Conservation (phyloP, 2,797 vertebrate genomes). For the Parambassis ranga region DNA sequence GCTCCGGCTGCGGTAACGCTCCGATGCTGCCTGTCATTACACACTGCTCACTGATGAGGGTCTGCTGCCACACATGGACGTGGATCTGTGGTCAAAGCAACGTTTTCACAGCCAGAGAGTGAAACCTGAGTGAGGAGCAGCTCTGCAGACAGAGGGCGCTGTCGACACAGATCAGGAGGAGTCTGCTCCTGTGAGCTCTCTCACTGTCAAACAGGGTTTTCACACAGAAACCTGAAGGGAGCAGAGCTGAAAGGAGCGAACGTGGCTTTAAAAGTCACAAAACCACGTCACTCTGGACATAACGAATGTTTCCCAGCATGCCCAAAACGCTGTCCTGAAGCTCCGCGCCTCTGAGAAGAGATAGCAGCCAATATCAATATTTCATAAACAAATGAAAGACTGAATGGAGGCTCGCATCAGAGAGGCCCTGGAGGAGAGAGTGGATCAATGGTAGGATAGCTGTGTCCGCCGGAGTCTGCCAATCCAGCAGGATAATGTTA, state of each 20-base stretch:
- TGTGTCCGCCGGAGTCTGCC: conserved; percentile 65
- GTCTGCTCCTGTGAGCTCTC: no score
- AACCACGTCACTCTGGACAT: no score
- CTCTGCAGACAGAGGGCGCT: conserved; percentile 75
- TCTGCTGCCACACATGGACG: no score
- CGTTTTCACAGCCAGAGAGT: background rate
- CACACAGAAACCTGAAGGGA: no score
- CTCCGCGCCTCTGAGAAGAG: conserved; percentile 51
- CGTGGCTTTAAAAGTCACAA: background rate
- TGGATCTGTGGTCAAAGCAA: conserved; percentile 13
- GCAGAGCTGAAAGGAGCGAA: no score
- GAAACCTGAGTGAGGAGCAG: background rate
- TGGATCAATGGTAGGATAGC: conserved; percentile 73
- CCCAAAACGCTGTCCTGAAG: background rate
- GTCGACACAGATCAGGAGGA: conserved; percentile 38
- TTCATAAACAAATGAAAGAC: conserved; percentile 80
- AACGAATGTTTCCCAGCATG: background rate
- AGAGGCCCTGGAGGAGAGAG: conserved; percentile 52
- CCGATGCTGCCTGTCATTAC: conserved; percentile 63
- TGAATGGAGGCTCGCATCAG: conserved; percentile 64
- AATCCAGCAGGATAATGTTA: conserved; percentile 74
- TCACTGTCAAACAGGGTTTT: no score
- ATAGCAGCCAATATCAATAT: conserved; percentile 83
- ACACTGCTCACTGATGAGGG: conserved; percentile 34
- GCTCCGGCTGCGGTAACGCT: conserved; percentile 43